Base-by-base conservation (phyloP, 92 coral and sea anemone genomes). In the Pocillopora grandis region DNA sequence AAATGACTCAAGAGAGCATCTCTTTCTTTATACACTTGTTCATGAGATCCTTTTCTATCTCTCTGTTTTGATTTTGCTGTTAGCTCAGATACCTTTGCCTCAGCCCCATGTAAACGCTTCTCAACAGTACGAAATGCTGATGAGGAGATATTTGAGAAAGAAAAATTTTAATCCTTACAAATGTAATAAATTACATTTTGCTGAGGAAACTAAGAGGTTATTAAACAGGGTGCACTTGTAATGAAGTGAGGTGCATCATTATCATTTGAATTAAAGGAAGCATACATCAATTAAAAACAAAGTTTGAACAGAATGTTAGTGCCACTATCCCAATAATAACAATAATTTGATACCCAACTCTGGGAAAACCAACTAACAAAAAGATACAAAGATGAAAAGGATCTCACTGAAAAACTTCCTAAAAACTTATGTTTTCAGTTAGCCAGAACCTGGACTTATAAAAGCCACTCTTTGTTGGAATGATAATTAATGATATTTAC, bases 51-150 rank as follows among this genome's bases (percentile, higher is more conserved):
- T 63, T 74, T 86, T 52, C 21, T 58, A 1, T 74, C 81, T 64
- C 56, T 66, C 23, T 63, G 79, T 27, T 86, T 89, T 62, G 81
- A 18, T 74, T 78, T 77, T 76, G 61, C 65, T 61, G 76, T 76
- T 6, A 86, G 71, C 17, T 86, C 92, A 63, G 75, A 58, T 1
- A 48, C 58, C 65, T 65, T 66, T 12, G 66, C 76, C 27, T 86
- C 63, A 55, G 66, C 14, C 72, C 27, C 85, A 52, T 9, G 11
- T 36, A 52, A 77, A 37, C 89, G 79, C n/a, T 62, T 71, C 63
- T 90, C 72, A 12, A 90, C 65, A 3, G 61, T 71, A 20, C 21
- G 65, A 66, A 90, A 90, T n/a, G 90, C 92, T 90, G 72, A 71
- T 36, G 59, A 3, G 65, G 55, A 17, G 10, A 12, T n/a, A 61